Percentiles rank a stretch among this genome's conserved stretches.
These are phyloP conservation scores for Drosophila kokeensis DNA, from an alignment of 2,888 invertebrate species.

Conservation along the genomic window DNA sequence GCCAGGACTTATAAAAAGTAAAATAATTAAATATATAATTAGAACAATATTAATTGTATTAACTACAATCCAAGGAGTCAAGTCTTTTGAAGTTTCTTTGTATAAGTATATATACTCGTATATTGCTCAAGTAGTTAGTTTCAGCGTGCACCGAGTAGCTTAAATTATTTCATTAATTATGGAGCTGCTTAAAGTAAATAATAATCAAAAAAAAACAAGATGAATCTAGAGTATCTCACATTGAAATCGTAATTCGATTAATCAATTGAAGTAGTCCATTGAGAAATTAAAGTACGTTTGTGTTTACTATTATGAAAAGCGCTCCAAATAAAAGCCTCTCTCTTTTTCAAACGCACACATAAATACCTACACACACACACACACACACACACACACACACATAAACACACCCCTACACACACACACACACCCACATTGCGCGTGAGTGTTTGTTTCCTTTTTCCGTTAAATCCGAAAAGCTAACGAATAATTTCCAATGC, in stretches of 20 bases:
- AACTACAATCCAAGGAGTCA: background rate
- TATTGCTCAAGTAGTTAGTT: slow-evolving; percentile 26
- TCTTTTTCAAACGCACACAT: slow-evolving; percentile 45
- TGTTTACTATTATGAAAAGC: slow-evolving; percentile 2
- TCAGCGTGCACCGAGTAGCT: slow-evolving; percentile 35
- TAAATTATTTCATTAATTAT: slow-evolving; percentile 19
- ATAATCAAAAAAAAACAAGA: background rate
- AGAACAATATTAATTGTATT: background rate
- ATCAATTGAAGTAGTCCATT: slow-evolving; percentile 2
- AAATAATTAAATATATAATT: background rate
- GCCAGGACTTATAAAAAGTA: background rate
- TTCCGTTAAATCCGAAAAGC: slow-evolving; percentile 48
- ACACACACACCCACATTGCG: slow-evolving; percentile 12
- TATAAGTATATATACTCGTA: background rate
- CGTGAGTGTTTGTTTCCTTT: slow-evolving; percentile 34
- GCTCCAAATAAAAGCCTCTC: slow-evolving; percentile 56
- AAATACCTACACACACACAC: slow-evolving; percentile 17
- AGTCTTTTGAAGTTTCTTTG: background rate
- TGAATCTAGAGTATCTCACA: slow-evolving; percentile 5
- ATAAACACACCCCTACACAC: slow-evolving; percentile 16
- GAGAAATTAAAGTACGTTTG: slow-evolving; percentile 1
- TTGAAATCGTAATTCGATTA: background rate
- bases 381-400: slow-evolving; percentile 12
- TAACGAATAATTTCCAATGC: slow-evolving; percentile 80
- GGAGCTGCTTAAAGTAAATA: slow-evolving; percentile 12